Base-by-base conservation (phyloP, 2,113 vertebrate genomes). In the Dascyllus trimaculatus region DNA sequence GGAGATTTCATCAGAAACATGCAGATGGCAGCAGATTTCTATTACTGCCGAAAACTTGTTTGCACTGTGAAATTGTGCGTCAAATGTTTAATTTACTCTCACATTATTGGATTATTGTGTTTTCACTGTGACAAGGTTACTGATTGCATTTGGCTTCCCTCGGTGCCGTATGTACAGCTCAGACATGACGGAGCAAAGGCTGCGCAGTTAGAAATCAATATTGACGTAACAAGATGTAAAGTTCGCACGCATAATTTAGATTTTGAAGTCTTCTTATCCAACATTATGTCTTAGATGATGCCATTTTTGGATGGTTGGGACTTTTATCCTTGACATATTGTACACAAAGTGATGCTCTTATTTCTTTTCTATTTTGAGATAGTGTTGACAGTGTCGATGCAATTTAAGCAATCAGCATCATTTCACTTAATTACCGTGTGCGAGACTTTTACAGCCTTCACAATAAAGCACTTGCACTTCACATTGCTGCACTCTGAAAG, bases 1-100 rank as follows among this genome's bases (percentile, higher is more conserved):
- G 6, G 17, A 61, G 25, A 69, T 78, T 70, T 78, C 40, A 74
- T 74, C 46, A 78, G 51, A 61, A 75, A 58, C 54, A 57, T 52
- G 25, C 45, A 71, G 18, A 56, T 65, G 40, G 24, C 32, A 66
- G 15, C 43, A 26, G 38, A 67, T 74, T 3, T 65, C 14, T 22
- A 19, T 65, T 0, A 1, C 3, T 7, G 21, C 45, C 3, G 24
- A 64, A 68, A 59, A 70, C 38, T 1, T 66, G 65, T 78, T 78
- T 52, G n/a, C 35, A 22, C 32, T 45, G 61, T 63, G 59, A 84
- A 73, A 71, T 77, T 71, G 17, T 52, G 1, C 19, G 6, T 65
- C 63, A 61, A 59, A 40, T 65, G 6, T 60, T 68, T 70, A n/a
- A 76, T 78, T 75, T 75, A 48, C 53, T 63, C 58, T 26, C 7